Base-by-base conservation (phyloP, 2,797 vertebrate genomes). In the Phalanger gymnotis region DNA sequence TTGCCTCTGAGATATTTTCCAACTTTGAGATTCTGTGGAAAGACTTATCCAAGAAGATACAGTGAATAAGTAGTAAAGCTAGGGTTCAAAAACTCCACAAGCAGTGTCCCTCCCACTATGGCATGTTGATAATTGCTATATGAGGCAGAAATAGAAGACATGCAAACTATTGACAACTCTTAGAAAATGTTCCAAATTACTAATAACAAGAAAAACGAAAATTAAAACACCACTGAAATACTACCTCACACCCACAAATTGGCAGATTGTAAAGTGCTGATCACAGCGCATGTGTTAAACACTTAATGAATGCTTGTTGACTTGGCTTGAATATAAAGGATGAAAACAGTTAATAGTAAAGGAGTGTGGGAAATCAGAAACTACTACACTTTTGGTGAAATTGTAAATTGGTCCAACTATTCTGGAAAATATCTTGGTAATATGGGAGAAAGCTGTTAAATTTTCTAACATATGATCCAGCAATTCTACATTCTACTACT, bases 61-160 rank as follows among this genome's bases (percentile, higher is more conserved):
- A 92, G 2, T 34, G 57, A 4, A 22, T 94, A 94, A 14, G 13
- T 93, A 12, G 61, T 3, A 93, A 54, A 93, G 54, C 27, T 13
- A 56, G 19, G 54, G 57, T 40, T 95, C 89, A 57, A 95, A 91
- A 87, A 40, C 91, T 92, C 28, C 40, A 94, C 94, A 95, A n/a
- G 22, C 55, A 0, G 16, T 11, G 5, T 0, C 56, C 6, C 31
- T 91, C 22, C 52, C 30, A 53, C 31, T 51, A 55, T 10, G 9
- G 3, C 40, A 87, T 87, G 40, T 27, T 87, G 9, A 87, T 87
- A 51, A 87, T 87, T 87, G 47, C 73, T 87, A 27, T 12, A 87
- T 51, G 25, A 87, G 2, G 40, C 73, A 87, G 40, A 10, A 81
- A 81, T 10, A 25, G n/a, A 81, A 81, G n/a, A 47, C 7, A 47